Base-by-base conservation (phyloP, 2,113 vertebrate genomes). In the Fregata magnificens region DNA sequence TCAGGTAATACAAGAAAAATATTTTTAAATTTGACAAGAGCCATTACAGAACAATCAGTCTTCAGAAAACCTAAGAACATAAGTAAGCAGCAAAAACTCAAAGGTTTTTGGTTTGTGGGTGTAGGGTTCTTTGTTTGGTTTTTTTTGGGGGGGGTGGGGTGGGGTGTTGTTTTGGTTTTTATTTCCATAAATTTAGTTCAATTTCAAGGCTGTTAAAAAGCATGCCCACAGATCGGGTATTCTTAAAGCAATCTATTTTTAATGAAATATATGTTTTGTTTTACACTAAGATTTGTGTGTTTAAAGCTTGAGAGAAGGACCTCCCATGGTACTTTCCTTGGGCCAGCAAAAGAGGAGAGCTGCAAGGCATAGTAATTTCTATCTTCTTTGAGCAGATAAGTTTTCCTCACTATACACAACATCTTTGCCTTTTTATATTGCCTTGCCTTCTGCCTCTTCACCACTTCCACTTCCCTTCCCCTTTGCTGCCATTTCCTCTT, bases 81-180 rank as follows among this genome's bases (percentile, higher is more conserved):
- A 65, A 72, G 11, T 13, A 88, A 92, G 42, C 24, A 86, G 66
- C 9, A 92, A 86, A 70, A 87, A 42, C 14, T 38, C 10, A 40
- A 56, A 25, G 4, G 2, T 3, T 56, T 38, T 76, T 66, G 2
- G 7, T 36, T 82, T 59, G 31, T 38, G 44, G 28, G 11, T 0
- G 0, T 42, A 15, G 9, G 16, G 5, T 29, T 78, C 15, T 19
- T 76, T 59, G 38, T 21, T 72, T 32, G 9, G 40, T 15, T 24
- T 14, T n/a, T 61, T 25, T 73, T 70, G 0, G 16, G 20, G 21
- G 15, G 4, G 1, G 25, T 5, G 2, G 11, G 10, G 15, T 13
- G 42, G 1, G 2, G 19, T 5, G 4, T 11, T 32, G 22, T 52
- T 50, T 11, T 63, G 52, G 3, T 74, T 94, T 65, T 83, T 18